Percentiles rank a stretch among this genome's conserved stretches.
Evolutionary conservation across 2,888 invertebrate genomes (phyloP).

Genomic region (Lasioglossum vierecki): DNA sequence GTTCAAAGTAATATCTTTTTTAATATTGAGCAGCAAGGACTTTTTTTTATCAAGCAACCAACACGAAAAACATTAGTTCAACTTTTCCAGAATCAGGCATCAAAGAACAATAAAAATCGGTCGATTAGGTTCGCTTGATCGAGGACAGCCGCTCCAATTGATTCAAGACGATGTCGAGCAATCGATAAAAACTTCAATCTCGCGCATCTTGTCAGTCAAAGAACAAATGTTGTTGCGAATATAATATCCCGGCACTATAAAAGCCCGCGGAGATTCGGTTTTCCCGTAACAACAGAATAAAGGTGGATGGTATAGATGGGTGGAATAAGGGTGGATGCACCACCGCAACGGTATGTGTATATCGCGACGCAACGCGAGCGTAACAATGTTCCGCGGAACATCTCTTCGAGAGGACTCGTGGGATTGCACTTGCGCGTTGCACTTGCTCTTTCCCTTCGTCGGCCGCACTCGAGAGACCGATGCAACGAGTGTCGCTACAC

Average conservation of each 20-base stretch:
- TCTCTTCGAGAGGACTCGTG: conserved; percentile 35
- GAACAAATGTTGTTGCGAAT: not conserved
- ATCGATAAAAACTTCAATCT: not conserved
- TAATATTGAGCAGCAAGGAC: too few relatives aligned
- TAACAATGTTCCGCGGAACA: conserved; percentile 34
- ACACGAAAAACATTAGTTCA: too few relatives aligned
- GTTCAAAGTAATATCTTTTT: not conserved
- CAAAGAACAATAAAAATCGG: not conserved
- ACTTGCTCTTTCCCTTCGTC: conserved; percentile 32
- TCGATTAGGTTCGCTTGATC: not conserved
- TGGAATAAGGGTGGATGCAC: not conserved
- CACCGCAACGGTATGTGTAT: conserved; percentile 25
- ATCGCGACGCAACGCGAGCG: conserved; percentile 25
- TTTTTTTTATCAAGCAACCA: too few relatives aligned
- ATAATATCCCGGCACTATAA: not conserved
- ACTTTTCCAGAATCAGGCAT: too few relatives aligned
- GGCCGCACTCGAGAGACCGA: conserved; percentile 33
- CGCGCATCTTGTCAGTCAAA: not conserved
- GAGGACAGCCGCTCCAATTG: not conserved
- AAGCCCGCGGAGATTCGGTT: conserved; percentile 6
- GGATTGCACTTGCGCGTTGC: conserved; percentile 45
- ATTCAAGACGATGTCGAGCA: not conserved
- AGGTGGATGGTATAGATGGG: not conserved
- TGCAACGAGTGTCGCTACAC: conserved; percentile 28
- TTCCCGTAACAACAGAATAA: not conserved